Conservation (phyloP, 1,140 invertebrate species). For the Apis mellifera region Amel_HAv3.1 CM009931.2:12599001-12599500, state of each 20-base stretch:
- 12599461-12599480: background rate
- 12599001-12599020: conserved; percentile 1
- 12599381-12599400: background rate
- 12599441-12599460: background rate
- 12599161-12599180: background rate
- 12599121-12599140: background rate
- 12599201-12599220: background rate
- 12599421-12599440: background rate
- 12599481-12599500: background rate
- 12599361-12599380: background rate
- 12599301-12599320: conserved; percentile 1
- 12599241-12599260: background rate
- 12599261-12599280: conserved; percentile 2
- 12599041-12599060: background rate
- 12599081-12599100: conserved; percentile 1
- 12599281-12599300: background rate
- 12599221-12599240: background rate
- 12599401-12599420: background rate
- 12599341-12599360: background rate
- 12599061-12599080: background rate
- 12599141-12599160: background rate
- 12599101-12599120: background rate
- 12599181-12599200: background rate
- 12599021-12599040: conserved; percentile 5
- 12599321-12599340: background rate